Evolutionary conservation across 2,113 vertebrate genomes (phyloP).

Genomic region (Elgaria multicarinata): DNA sequence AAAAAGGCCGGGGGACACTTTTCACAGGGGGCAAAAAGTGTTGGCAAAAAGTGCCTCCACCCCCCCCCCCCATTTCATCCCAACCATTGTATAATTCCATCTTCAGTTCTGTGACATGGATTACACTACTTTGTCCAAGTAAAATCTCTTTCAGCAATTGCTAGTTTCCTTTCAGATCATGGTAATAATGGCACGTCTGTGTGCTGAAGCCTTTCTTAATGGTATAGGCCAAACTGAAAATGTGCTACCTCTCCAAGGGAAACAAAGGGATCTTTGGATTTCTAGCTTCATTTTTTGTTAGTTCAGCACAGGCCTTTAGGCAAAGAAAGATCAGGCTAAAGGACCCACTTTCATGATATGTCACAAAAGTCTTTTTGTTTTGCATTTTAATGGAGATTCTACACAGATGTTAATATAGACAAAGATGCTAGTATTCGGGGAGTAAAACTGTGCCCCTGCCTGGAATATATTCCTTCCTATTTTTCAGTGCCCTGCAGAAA

Average conservation of each 20-base stretch:
- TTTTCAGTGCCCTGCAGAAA: background rate
- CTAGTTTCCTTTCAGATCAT: background rate
- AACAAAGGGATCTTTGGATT: slow-evolving; percentile 10
- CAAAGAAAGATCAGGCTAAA: slow-evolving; percentile 1
- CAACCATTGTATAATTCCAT: background rate
- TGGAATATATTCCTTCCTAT: background rate
- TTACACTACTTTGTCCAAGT: rapidly evolving
- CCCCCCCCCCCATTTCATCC: too few relatives aligned
- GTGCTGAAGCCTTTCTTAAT: background rate
- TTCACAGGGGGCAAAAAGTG: background rate
- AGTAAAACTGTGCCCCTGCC: background rate
- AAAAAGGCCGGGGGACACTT: background rate
- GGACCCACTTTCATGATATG: background rate
- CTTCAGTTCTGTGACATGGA: background rate
- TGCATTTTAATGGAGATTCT: background rate
- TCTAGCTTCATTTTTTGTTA: slow-evolving; percentile 18
- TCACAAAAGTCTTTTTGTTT: slow-evolving; percentile 42
- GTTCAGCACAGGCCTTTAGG: background rate
- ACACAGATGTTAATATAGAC: background rate
- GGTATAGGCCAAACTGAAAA: background rate
- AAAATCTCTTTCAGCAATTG: slow-evolving; percentile 14
- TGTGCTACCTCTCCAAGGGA: background rate
- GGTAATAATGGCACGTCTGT: background rate
- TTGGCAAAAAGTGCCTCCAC: background rate
- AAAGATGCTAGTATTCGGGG: background rate